phyloP scores from a whole-genome alignment of 2,888 invertebrate genomes.

The Pollenia griseotomentosa region DNA sequence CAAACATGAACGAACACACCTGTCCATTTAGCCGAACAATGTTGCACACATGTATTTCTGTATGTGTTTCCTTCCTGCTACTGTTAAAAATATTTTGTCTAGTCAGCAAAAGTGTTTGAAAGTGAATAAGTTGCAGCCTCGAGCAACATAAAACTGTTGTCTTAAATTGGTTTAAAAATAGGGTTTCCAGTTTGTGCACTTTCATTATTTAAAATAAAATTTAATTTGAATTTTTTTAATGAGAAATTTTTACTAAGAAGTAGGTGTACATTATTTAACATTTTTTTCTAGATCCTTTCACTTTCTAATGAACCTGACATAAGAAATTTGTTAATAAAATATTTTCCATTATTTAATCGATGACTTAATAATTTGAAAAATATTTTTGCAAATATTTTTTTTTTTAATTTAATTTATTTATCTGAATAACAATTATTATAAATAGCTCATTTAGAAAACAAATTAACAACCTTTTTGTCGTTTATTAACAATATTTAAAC shows the following conservation, averaged over 20 bases:
- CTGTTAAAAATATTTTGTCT: slow-evolving; percentile 11
- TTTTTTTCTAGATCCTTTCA: no score
- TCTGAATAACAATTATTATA: not conserved
- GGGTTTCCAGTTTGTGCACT: not conserved
- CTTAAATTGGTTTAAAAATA: not conserved
- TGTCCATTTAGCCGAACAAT: not conserved
- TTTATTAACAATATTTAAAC: slow-evolving; percentile 2
- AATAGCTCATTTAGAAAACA: not conserved
- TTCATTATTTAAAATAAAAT: not conserved
- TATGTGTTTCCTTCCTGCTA: slow-evolving; percentile 24
- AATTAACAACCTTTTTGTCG: slow-evolving; percentile 3
- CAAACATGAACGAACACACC: not conserved
- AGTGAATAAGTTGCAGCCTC: slow-evolving; percentile 15
- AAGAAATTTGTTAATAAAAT: not conserved
- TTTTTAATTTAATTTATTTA: not conserved
- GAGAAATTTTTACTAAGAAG: no score
- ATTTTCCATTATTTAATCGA: not conserved
- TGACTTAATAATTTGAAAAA: no score
- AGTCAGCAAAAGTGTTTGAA: not conserved
- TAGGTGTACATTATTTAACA: no score
- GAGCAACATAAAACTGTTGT: slow-evolving; percentile 3
- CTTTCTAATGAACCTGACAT: no score
- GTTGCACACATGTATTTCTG: not conserved
- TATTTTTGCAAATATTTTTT: not conserved
- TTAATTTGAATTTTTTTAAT: no score